Conservation (phyloP, 2,888 invertebrate species). For the Nephrotoma guestfalica region DNA sequence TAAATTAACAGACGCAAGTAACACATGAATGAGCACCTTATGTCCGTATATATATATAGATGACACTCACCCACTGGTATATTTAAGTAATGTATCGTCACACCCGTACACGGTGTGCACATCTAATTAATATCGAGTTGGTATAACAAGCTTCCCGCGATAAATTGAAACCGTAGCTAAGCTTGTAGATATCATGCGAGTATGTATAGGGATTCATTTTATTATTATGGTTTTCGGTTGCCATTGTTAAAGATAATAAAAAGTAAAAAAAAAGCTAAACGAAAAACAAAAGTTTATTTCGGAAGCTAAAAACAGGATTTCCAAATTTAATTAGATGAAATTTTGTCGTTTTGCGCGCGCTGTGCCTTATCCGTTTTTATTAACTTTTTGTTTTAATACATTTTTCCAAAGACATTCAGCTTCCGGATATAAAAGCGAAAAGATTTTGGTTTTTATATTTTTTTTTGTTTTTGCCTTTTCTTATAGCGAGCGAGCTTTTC, state of each 20-base stretch:
- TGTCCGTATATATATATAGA: neutral
- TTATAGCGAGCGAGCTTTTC: neutral
- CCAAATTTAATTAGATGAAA: neutral
- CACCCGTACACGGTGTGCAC: neutral
- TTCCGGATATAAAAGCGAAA: neutral
- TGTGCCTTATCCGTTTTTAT: neutral
- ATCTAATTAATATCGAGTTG: no score
- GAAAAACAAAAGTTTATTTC: neutral
- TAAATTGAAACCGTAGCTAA: neutral
- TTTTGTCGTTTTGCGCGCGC: neutral
- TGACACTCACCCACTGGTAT: neutral
- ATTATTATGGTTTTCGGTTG: neutral
- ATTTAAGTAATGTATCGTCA: neutral
- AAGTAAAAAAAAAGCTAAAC: neutral
- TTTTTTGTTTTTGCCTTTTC: neutral
- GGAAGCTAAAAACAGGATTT: neutral
- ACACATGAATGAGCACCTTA: neutral
- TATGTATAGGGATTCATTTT: no score
- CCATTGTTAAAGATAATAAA: neutral
- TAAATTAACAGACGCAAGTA: neutral
- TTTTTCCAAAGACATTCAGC: neutral
- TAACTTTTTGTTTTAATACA: neutral
- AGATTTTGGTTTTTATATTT: neutral
- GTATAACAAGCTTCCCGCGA: neutral
- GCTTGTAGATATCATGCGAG: no score